phyloP scores from a whole-genome alignment of 1,140 invertebrate species.

The Matsumurasca onukii region DNA sequence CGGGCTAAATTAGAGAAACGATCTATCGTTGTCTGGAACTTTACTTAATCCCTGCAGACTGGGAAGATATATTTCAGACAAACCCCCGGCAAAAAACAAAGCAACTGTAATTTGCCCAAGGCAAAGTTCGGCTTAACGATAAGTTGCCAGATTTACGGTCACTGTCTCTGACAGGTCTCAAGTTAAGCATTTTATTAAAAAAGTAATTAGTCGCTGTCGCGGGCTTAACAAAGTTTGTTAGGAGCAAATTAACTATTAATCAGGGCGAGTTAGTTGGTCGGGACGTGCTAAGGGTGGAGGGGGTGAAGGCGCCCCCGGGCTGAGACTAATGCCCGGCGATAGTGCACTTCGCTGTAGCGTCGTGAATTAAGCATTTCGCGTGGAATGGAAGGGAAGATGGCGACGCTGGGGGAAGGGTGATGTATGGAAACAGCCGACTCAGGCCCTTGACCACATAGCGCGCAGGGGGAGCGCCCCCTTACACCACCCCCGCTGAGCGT shows the following conservation, averaged over 20 bases:
- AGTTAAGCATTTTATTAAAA: conserved; percentile 30
- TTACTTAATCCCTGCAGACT: conserved; percentile 22
- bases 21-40: conserved; percentile 22
- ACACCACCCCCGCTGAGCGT: conserved; percentile 17
- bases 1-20: background rate
- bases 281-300: background rate
- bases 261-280: conserved; percentile 23
- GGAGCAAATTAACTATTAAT: conserved; percentile 32
- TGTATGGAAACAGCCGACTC: conserved; percentile 27
- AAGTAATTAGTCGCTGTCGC: conserved; percentile 30
- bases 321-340: conserved; percentile 29
- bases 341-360: conserved; percentile 29
- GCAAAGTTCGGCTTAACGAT: conserved; percentile 27
- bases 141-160: conserved; percentile 29
- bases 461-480: background rate
- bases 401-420: background rate
- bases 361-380: conserved; percentile 29
- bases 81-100: conserved; percentile 2
- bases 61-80: conserved; percentile 21
- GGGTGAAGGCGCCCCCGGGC: background rate
- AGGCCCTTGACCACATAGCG: conserved; percentile 13
- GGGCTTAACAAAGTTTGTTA: conserved; percentile 29
- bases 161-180: conserved; percentile 28
- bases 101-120: conserved; percentile 15
- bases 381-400: background rate